These are phyloP conservation scores for Zenarchopterus dispar DNA, from an alignment of 2,797 vertebrate species.

Conservation along the genomic window DNA sequence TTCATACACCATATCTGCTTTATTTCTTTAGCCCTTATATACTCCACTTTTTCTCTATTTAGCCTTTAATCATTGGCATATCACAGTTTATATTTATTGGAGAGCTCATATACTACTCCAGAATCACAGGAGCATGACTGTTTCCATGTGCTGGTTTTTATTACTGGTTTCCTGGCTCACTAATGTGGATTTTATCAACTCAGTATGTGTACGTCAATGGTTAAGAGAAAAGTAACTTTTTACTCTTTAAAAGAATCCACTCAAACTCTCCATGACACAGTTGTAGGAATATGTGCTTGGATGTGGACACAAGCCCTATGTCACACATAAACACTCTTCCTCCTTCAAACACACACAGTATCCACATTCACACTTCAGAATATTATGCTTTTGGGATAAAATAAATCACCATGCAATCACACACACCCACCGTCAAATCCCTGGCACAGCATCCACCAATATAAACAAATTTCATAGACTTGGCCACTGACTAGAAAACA, in stretches of 20 bases:
- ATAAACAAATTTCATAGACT: slow-evolving; percentile 73
- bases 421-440: slow-evolving; percentile 48
- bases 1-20: slow-evolving; percentile 41
- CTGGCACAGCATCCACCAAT: slow-evolving; percentile 61
- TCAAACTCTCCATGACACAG: slow-evolving; percentile 31
- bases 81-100: slow-evolving; percentile 73
- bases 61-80: slow-evolving; percentile 70
- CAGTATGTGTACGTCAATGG: slow-evolving; percentile 76
- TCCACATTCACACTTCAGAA: slow-evolving; percentile 64
- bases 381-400: slow-evolving; percentile 72
- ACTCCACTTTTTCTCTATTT: slow-evolving; percentile 54
- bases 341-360: slow-evolving; percentile 8
- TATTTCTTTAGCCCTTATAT: slow-evolving; percentile 45
- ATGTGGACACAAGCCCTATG: slow-evolving; percentile 20
- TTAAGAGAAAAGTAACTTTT: slow-evolving; percentile 61
- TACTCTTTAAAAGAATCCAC: slow-evolving; percentile 20
- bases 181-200: slow-evolving; percentile 82
- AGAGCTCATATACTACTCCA: slow-evolving; percentile 67
- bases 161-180: slow-evolving; percentile 75
- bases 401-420: slow-evolving; percentile 76
- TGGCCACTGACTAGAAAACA: slow-evolving; percentile 67
- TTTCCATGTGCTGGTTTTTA: slow-evolving; percentile 80
- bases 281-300: slow-evolving; percentile 26
- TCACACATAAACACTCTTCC: slow-evolving; percentile 36
- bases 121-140: slow-evolving; percentile 76